phyloP scores from a whole-genome alignment of 2,888 invertebrate genomes.

The Oxyscelio sp. region DNA sequence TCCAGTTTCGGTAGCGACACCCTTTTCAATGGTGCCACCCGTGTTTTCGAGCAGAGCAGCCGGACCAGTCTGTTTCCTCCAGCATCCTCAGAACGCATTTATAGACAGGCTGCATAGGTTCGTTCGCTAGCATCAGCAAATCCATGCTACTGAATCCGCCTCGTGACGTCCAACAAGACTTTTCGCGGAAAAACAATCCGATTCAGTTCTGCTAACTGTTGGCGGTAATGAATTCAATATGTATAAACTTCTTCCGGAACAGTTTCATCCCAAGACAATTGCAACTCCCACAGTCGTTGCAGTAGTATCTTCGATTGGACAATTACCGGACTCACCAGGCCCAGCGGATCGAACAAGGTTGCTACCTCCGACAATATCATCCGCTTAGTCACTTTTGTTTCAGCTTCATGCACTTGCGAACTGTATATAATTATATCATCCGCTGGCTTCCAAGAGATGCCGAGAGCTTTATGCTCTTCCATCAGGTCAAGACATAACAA shows the following conservation, averaged over 20 bases:
- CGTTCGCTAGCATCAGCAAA: background rate
- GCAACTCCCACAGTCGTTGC: no score
- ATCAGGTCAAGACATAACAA: no score
- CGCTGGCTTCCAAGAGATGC: no score
- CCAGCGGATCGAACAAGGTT: conserved; percentile 15
- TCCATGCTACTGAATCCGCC: background rate
- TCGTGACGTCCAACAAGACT: background rate
- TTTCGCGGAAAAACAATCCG: no score
- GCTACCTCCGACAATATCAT: conserved; percentile 8
- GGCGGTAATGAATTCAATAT: background rate
- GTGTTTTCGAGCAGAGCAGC: conserved; percentile 7
- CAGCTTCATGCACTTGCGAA: no score
- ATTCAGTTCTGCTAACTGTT: background rate
- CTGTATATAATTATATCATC: no score
- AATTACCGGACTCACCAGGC: conserved; percentile 5
- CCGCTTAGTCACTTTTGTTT: no score
- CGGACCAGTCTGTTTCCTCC: no score
- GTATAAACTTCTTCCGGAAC: background rate
- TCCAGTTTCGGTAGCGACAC: background rate
- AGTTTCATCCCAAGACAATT: conserved; percentile 9
- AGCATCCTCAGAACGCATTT: no score
- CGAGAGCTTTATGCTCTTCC: no score
- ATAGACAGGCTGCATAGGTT: background rate
- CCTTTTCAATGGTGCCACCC: conserved; percentile 6
- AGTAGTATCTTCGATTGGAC: background rate